Evolutionary conservation across 2,113 vertebrate genomes (phyloP).

Genomic region (Apeltes quadracus): DNA sequence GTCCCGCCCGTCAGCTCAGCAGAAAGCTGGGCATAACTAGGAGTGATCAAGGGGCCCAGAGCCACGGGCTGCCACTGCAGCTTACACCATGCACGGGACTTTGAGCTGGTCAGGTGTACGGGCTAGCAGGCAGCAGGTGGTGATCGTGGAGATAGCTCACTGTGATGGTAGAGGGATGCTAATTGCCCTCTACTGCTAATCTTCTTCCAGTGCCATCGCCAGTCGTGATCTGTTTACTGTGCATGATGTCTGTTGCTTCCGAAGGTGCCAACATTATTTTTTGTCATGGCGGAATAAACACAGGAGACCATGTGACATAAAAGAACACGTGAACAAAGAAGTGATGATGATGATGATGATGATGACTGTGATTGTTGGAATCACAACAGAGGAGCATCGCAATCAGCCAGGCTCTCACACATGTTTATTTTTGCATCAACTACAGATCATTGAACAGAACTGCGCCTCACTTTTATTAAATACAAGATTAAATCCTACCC

Average conservation of each 20-base stretch:
- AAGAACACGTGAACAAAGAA: background rate
- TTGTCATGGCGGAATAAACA: constrained; percentile 24
- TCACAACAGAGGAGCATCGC: background rate
- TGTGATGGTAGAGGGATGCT: constrained; percentile 48
- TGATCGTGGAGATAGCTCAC: constrained; percentile 58
- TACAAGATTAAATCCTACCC: too few relatives aligned
- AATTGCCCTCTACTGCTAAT: constrained; percentile 59
- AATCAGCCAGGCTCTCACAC: constrained; percentile 35
- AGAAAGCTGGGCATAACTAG: constrained; percentile 69
- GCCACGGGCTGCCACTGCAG: constrained; percentile 67
- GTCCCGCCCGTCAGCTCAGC: constrained; percentile 64
- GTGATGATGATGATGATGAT: constrained; percentile 21
- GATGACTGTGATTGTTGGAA: constrained; percentile 18
- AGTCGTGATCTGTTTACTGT: constrained; percentile 41
- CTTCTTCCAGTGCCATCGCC: constrained; percentile 38
- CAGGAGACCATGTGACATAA: constrained; percentile 13
- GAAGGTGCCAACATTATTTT: constrained; percentile 33
- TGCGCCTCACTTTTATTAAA: constrained; percentile 21
- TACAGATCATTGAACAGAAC: background rate
- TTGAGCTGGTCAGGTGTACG: constrained; percentile 66
- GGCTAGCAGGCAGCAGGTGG: constrained; percentile 74
- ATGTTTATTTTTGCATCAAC: constrained; percentile 19
- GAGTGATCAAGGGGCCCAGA: constrained; percentile 63
- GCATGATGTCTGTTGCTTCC: constrained; percentile 11
- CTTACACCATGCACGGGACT: constrained; percentile 61